Evolutionary conservation across 2,113 vertebrate species (phyloP), one percentile per base, ranked within the genome.

Genomic region (Limnothrissa miodon): DNA sequence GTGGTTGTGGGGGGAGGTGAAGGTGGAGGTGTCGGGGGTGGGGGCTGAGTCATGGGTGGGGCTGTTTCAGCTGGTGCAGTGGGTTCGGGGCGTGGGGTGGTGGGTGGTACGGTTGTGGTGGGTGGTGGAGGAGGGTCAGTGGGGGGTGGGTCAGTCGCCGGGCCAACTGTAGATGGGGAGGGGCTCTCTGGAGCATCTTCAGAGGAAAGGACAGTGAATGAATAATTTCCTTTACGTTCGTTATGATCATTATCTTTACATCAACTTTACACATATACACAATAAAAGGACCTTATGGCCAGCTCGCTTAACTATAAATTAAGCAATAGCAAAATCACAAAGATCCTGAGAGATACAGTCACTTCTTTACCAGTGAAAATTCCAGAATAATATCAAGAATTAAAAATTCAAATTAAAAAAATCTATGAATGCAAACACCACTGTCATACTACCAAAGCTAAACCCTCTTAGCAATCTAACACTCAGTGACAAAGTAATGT

Each of bases 91-190:
- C n/a, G 59, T 11, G 59, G 25, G 6, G 59, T 33, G n/a, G n/a
- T n/a, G n/a, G n/a, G n/a, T n/a, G n/a, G n/a, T 36, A 29, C 3
- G 66, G 66, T 39, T 39, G 29, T 19, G 13, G 29, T 39, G 36
- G 66, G 29, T 36, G 84, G 70, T 74, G 66, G 29, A n/a, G 84
- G 70, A 48, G 74, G 21, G 36, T 85, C 83, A 81, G 78, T 78
- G 51, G 39, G 70, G 46, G 80, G 56, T n/a, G 33, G 45, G 59
- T 25, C 79, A 23, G 45, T 33, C 59, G 80, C 48, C 45, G 81
- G 80, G 81, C 70, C 45, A 59, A 78, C 46, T 39, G 81, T 51
- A 36, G 25, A 45, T 39, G 23, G 45, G 1, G 81, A 4, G 29
- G 33, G 25, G 21, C 5, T 36, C 17, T 82, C 62, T 48, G 81